These are phyloP conservation scores for Cotesia typhae DNA, from an alignment of 1,140 invertebrate genomes.

Conservation along the genomic window DNA sequence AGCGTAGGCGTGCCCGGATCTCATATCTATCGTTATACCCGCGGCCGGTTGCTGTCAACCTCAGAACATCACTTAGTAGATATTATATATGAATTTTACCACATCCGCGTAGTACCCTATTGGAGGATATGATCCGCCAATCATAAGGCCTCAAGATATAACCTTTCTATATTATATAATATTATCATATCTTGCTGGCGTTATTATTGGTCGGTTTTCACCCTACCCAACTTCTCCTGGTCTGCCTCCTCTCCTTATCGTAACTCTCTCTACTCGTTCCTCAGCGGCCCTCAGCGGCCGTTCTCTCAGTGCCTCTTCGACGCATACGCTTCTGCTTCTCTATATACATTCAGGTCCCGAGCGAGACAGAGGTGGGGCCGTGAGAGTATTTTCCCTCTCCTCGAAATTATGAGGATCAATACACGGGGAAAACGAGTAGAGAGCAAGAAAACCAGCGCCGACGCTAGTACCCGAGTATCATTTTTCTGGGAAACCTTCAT, in stretches of 20 bases:
- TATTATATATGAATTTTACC: background rate
- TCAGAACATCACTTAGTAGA: conserved; percentile 12
- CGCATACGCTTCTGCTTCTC: conserved; percentile 56
- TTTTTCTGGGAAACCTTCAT: conserved; percentile 33
- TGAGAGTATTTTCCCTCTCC: conserved; percentile 45
- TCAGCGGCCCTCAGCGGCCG: conserved; percentile 6
- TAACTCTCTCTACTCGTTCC: background rate
- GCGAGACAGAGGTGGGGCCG: conserved; percentile 52
- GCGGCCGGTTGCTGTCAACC: no score
- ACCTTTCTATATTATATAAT: conserved; percentile 62
- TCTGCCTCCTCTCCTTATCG: conserved; percentile 16
- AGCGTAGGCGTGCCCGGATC: no score
- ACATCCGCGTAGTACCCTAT: conserved; percentile 39
- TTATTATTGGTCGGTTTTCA: conserved; percentile 64
- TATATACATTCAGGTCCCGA: conserved; percentile 8
- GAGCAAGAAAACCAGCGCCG: conserved; percentile 57
- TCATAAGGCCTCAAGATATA: conserved; percentile 58
- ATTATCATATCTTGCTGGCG: conserved; percentile 64
- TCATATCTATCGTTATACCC: no score
- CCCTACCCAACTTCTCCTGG: conserved; percentile 48
- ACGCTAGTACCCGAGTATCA: conserved; percentile 56
- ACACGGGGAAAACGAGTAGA: conserved; percentile 52
- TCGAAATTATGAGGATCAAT: conserved; percentile 67
- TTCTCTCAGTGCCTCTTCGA: conserved; percentile 47
- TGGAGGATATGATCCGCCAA: conserved; percentile 57